Evolutionary conservation across 2,888 invertebrate genomes (phyloP), one percentile per base, ranked within the genome.

Genomic region (Dyspetes luteomarginatus): DNA sequence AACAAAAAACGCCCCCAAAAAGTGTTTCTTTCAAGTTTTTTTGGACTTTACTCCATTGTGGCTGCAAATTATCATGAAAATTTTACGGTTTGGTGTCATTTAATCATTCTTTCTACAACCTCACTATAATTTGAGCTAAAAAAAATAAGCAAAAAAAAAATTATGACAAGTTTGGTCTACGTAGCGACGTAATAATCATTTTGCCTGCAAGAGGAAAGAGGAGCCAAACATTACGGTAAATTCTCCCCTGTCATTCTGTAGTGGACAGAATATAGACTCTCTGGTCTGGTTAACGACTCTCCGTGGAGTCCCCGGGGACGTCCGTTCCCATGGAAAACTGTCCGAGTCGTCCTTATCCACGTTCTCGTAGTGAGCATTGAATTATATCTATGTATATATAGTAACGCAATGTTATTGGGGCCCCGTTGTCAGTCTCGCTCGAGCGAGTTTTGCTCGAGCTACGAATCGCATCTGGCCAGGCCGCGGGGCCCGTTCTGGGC

Each of bases 321-420:
- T 73, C 58, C 67, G 78, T 78, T 78, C 78, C 78, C 78, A 78
- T 78, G 78, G 58, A 68, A 78, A 78, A 78, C 52, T 62, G 64
- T 41, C 52, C 56, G 56, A 67, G 64, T 64, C 48, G 36, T 71
- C 87, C 89, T 87, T 88, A 88, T 88, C 84, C 78, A 85, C 83
- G 75, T 80, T 81, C 81, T 81, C 83, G 85, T 43, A 0, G 4
- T 7, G 28, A 12, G n/a, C 24, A 0, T 48, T 28, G 28, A 5
- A 15, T 17, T 60, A 41, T 41, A 58, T 58, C 17, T 36, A 22
- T 36, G 22, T 30, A 41, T 55, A 26, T 55, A 26, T 52, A 36
- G 52, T 50, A 43, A 26, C 7, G 50, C 41, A 5, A 36, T 22
- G 48, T 64, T 73, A 73, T 73, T 43, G 52, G 76, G 67, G 41